These are phyloP conservation scores for Megalurothrips usitatus DNA, from an alignment of 2,888 invertebrate genomes.

Conservation along the genomic window DNA sequence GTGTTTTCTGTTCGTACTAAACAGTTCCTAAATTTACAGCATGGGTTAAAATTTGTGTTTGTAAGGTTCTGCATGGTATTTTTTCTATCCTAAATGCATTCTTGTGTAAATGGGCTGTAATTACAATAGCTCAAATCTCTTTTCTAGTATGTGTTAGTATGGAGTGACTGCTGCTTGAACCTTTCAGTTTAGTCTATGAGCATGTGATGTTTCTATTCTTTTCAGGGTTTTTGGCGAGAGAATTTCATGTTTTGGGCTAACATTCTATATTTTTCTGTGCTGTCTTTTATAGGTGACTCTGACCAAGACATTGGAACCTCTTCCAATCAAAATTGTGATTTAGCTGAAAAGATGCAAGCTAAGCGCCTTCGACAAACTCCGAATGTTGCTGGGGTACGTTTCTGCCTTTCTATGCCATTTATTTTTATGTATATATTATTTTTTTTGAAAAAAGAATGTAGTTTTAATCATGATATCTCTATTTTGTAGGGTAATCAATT, in stretches of 20 bases:
- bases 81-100: no score
- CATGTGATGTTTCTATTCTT: background rate
- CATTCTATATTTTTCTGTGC: constrained; percentile 29
- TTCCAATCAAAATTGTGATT: constrained; percentile 43
- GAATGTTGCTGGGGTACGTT: constrained; percentile 41
- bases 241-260: constrained; percentile 28
- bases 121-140: no score
- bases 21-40: no score
- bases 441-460: no score
- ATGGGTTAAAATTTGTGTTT: no score
- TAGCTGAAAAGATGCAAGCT: constrained; percentile 46
- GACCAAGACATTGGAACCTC: constrained; percentile 55
- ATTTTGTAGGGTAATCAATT: constrained; percentile 51
- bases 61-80: no score
- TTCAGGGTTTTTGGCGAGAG: background rate
- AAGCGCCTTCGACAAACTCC: constrained; percentile 42
- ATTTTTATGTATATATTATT: background rate
- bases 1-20: no score
- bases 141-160: no score
- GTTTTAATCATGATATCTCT: background rate
- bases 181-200: no score
- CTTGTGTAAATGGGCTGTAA: no score
- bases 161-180: no score
- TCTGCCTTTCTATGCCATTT: constrained; percentile 22
- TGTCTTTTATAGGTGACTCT: constrained; percentile 49